Evolutionary conservation across 2,113 vertebrate species (phyloP).

Genomic region (Tautogolabrus adspersus): DNA sequence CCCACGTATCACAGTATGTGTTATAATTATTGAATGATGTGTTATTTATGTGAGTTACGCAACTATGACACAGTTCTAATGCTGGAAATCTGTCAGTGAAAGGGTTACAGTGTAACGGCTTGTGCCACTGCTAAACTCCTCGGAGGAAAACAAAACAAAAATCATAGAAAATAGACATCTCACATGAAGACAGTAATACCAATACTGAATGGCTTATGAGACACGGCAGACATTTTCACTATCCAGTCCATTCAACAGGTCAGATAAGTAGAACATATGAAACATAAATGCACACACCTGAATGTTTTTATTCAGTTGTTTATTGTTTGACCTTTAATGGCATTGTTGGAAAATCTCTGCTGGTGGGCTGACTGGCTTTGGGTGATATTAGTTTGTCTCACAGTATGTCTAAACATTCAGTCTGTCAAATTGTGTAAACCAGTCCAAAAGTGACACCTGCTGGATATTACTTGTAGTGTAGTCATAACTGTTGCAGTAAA

Average conservation of each 20-base stretch:
- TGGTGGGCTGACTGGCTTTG: background rate
- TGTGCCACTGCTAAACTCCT: background rate
- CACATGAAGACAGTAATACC: background rate
- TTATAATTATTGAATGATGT: background rate
- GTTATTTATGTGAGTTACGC: slow-evolving; percentile 1
- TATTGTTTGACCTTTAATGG: background rate
- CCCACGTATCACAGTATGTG: background rate
- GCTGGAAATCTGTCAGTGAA: slow-evolving; percentile 2
- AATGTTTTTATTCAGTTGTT: background rate
- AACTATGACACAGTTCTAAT: background rate
- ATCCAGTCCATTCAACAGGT: background rate
- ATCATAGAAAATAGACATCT: background rate
- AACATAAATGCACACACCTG: background rate
- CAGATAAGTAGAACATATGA: background rate
- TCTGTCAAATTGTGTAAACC: background rate
- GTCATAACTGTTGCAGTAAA: background rate
- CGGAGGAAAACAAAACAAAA: background rate
- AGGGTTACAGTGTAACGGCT: background rate
- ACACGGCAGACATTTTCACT: background rate
- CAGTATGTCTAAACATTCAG: background rate
- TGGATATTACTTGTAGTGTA: slow-evolving; percentile 26
- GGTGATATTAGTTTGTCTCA: background rate
- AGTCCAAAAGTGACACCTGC: slow-evolving; percentile 55
- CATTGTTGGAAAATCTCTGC: background rate
- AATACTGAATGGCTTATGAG: background rate